Base-by-base conservation (phyloP, 1,140 invertebrate genomes). In the Monomorium pharaonis region DNA sequence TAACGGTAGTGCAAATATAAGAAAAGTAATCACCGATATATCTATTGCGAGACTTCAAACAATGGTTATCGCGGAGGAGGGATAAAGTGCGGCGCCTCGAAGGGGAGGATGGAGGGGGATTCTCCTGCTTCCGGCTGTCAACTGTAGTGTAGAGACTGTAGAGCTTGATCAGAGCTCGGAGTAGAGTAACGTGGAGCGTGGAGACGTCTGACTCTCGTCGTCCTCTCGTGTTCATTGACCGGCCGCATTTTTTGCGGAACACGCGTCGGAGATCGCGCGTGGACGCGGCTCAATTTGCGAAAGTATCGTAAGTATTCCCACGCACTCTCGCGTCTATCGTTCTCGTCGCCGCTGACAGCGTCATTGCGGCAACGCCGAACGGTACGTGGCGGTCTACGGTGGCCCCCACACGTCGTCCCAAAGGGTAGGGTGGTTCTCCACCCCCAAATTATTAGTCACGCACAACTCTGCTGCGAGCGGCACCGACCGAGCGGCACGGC, bases 361-460 rank as follows among this genome's bases (percentile, higher is more conserved):
- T 83, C 78, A 72, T 83, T 74, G 67, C 51, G 33, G 67, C 37
- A 83, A 80, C 62, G 62, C 62, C 21, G 24, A 81, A 49, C 78
- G 51, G 49, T 7, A n/a, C n/a, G n/a, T n/a, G n/a, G n/a, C 67
- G 24, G 30, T 72, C 37, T 44, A 72, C 49, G 21, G n/a, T n/a
- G n/a, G 24, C 67, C 67, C 78, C 67, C 37, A 65, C 18, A 83
- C 37, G n/a, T 67, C 70, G 51, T n/a, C 47, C 74, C 84, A 49
- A 85, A 87, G 91, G 92, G 92, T 92, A 92, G 92, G 91, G 92
- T 92, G 87, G 60, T 85, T 91, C 91, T 91, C 92, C 90, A 91
- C 92, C 92, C 91, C 92, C 85, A 77, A 91, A 92, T 92, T 92
- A 93, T 93, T 93, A 93, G 92, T 93, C 92, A 93, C 89, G 85